Percentiles rank a stretch among this genome's conserved stretches.
Evolutionary conservation across 1,140 invertebrate species (phyloP).

Genomic region (Oncopodura yosiiana): DNA sequence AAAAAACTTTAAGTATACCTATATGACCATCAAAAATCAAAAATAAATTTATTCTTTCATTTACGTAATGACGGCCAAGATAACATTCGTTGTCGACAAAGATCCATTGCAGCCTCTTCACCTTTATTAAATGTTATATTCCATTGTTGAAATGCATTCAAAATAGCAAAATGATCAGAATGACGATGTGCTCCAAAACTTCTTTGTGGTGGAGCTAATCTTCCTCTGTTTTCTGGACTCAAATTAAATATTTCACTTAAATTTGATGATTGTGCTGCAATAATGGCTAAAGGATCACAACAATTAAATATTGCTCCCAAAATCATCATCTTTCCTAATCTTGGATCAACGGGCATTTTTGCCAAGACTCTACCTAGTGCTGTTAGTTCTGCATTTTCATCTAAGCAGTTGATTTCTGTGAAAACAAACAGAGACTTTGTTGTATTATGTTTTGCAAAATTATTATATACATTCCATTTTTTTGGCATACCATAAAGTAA

Average conservation of each 20-base stretch:
- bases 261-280: constrained; percentile 86
- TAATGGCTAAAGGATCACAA: constrained; percentile 79
- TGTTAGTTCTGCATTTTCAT: constrained; percentile 71
- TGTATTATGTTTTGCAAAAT: background rate
- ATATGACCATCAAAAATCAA: background rate
- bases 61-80: constrained; percentile 78
- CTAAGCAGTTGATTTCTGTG: constrained; percentile 76
- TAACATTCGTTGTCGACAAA: constrained; percentile 83
- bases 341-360: constrained; percentile 80
- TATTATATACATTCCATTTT: background rate
- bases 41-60: constrained; percentile 62
- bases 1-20: background rate
- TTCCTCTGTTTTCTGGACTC: constrained; percentile 44
- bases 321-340: constrained; percentile 90
- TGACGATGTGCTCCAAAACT: constrained; percentile 71
- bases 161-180: constrained; percentile 90
- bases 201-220: constrained; percentile 65
- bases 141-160: constrained; percentile 86
- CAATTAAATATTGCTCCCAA: constrained; percentile 73
- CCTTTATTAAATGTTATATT: constrained; percentile 63
- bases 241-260: constrained; percentile 79
- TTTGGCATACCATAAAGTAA: constrained; percentile 44
- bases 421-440: constrained; percentile 4
- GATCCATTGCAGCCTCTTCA: constrained; percentile 65
- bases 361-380: constrained; percentile 85